Evolutionary conservation across 37 sponge, comb jelly and placozoan genomes (phyloP), one percentile per base, ranked within the genome.

Genomic region (Ephydatia muelleri): DNA sequence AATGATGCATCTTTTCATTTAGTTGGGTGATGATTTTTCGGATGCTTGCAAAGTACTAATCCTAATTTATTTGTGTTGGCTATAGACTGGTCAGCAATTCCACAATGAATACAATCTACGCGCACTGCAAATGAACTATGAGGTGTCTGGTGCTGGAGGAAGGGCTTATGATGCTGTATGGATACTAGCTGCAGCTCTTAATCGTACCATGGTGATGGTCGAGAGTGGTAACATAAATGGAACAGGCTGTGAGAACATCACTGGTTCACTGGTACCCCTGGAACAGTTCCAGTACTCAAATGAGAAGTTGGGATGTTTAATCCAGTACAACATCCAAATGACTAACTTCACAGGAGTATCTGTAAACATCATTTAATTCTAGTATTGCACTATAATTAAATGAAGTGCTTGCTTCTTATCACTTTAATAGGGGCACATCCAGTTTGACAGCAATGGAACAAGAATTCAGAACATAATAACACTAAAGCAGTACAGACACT

Each of bases 81-180:
- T 43, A 43, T 14, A 57, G 57, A 57, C 57, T 16, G 19, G 19
- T 19, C 57, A 57, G 19, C 57, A 57, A 57, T 57, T 57, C 19
- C 57, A 57, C 9, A 21, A 57, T 57, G 57, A 57, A 21, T 57
- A 57, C 19, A 1, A 57, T 1, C 19, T 19, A 5, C 57, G 12
- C 1, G 57, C 57, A 16, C 16, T 16, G 57, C 57, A 57, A 5
- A 57, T 16, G 12, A 14, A 14, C 19, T 14, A 57, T 11, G 16
- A 57, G 0, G 16, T 57, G 16, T 16, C 57, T 57, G 57, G 16
- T 57, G 57, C 57, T 16, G 57, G 57, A 57, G 57, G 19, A 11
- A 19, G 73, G 11, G 73, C 80, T 0, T 87, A 81, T 66, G 87
- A 87, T 73, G 81, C 81, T n/a, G 64, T 78, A 2, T 87, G 87